Evolutionary conservation across 2,113 vertebrate species (phyloP).

Genomic region (Stigmatopora argus): DNA sequence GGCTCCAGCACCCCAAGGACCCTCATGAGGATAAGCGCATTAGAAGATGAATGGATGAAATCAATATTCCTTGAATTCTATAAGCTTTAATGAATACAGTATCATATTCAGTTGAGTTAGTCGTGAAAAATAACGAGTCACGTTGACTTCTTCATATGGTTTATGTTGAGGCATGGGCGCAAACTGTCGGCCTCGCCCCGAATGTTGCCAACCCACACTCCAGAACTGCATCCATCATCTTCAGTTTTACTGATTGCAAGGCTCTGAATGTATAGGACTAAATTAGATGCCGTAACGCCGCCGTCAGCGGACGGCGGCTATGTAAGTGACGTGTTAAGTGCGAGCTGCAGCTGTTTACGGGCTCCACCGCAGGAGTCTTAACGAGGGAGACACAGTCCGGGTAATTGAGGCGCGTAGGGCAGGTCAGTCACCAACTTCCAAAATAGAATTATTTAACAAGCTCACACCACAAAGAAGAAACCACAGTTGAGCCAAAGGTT

Average conservation of each 20-base stretch:
- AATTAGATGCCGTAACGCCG: not conserved
- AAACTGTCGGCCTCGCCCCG: not conserved
- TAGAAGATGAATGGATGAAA: no score
- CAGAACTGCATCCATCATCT: not conserved
- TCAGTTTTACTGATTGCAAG: not conserved
- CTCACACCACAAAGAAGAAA: not conserved
- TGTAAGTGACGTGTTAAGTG: not conserved
- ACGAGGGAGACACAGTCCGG: not conserved
- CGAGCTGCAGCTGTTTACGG: not conserved
- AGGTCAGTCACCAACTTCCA: not conserved
- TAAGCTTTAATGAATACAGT: not conserved
- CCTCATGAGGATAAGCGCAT: no score
- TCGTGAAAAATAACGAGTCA: not conserved
- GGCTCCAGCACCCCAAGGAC: no score
- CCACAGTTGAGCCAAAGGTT: not conserved
- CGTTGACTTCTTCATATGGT: not conserved
- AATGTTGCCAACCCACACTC: not conserved
- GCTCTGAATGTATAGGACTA: not conserved
- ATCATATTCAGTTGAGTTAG: not conserved
- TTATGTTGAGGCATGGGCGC: not conserved
- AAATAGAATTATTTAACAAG: not conserved
- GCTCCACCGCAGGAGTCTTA: constrained; percentile 2
- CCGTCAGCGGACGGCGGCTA: not conserved
- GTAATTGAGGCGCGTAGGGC: not conserved
- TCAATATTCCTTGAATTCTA: no score